Conservation (phyloP, 2,113 vertebrate species). For the Fulmarus glacialis region DNA sequence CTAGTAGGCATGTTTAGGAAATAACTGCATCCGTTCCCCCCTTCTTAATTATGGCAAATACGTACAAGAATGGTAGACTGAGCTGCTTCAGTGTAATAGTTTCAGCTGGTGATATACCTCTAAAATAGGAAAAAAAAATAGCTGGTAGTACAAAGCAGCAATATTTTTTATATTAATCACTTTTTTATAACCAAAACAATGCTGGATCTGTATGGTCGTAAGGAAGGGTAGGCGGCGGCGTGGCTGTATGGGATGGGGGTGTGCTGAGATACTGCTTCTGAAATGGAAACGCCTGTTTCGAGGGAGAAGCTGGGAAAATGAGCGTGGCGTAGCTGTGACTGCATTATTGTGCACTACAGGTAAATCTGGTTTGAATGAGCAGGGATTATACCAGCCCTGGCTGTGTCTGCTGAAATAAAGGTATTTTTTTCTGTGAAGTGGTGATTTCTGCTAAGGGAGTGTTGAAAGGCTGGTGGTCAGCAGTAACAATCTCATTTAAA, state of each 20-base stretch:
- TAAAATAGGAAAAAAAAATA: not conserved
- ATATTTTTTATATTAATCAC: too few relatives aligned
- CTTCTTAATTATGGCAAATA: not conserved
- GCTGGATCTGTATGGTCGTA: fast-evolving
- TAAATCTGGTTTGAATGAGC: not conserved
- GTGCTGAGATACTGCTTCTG: not conserved
- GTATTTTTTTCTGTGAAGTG: not conserved
- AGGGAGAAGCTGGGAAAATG: not conserved
- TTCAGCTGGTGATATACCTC: not conserved
- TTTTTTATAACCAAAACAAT: fast-evolving
- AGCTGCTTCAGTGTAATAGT: not conserved
- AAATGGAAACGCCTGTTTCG: not conserved
- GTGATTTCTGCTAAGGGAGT: not conserved
- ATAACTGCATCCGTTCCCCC: not conserved
- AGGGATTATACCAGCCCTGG: not conserved
- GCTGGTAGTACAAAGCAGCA: not conserved
- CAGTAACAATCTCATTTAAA: not conserved
- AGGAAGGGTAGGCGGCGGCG: fast-evolving
- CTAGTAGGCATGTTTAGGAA: not conserved
- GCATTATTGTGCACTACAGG: fast-evolving
- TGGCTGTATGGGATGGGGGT: fast-evolving
- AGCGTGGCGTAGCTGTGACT: fast-evolving
- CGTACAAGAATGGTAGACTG: fast-evolving
- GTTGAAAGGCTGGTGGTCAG: not conserved
- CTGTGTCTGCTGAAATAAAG: not conserved